phyloP scores from a whole-genome alignment of 2,113 vertebrate species.

The Psittacula cyanocephala region DNA sequence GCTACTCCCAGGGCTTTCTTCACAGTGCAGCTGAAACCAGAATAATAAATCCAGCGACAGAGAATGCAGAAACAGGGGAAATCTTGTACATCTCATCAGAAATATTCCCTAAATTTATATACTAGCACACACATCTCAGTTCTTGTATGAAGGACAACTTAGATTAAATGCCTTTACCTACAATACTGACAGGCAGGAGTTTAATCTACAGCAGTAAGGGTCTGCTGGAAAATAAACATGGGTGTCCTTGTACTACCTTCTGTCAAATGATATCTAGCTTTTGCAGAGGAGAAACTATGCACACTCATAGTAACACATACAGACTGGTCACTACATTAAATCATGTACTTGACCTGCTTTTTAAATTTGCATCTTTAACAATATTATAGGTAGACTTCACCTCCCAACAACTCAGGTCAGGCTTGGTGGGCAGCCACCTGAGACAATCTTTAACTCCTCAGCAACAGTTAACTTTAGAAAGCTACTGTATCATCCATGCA shows the following conservation, averaged over 20 bases:
- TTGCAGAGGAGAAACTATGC: background rate
- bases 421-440: background rate
- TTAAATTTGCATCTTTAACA: background rate
- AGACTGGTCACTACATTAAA: background rate
- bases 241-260: background rate
- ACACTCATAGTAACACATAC: rapidly evolving
- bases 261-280: background rate
- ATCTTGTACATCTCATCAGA: background rate
- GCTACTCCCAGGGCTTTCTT: background rate
- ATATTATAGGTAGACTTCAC: background rate
- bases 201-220: background rate
- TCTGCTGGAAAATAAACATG: background rate
- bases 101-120: background rate
- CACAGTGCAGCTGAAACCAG: background rate
- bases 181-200: background rate
- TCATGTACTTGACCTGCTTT: background rate
- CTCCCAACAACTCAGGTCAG: background rate
- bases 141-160: background rate
- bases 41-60: background rate
- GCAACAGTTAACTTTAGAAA: background rate
- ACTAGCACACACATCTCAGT: background rate
- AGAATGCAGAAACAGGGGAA: background rate
- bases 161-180: background rate
- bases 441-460: background rate
- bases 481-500: background rate